These are phyloP conservation scores for Melipona quadrifasciata DNA, from an alignment of 1,140 invertebrate species.

Conservation along the genomic window DNA sequence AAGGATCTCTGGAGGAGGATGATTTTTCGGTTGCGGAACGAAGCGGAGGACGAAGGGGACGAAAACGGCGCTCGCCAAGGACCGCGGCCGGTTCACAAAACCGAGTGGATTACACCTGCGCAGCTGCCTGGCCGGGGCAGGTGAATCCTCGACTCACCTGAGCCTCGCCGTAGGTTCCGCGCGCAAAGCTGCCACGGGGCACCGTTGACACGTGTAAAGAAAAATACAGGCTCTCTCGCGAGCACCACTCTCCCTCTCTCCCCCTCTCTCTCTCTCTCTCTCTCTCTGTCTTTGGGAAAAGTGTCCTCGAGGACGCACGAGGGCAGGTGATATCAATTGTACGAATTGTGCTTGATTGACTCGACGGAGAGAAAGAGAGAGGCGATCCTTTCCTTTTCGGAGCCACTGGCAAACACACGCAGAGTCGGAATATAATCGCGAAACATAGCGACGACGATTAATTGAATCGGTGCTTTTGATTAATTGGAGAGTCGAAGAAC, in stretches of 20 bases:
- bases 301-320: slow-evolving; percentile 65
- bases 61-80: slow-evolving; percentile 23
- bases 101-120: slow-evolving; percentile 79
- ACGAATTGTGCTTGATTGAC: slow-evolving; percentile 77
- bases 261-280: too few relatives aligned
- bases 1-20: too few relatives aligned
- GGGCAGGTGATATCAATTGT: slow-evolving; percentile 72
- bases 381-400: background rate
- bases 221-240: slow-evolving; percentile 4
- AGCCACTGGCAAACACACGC: background rate
- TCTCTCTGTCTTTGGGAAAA: slow-evolving; percentile 57
- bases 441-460: too few relatives aligned
- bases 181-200: slow-evolving; percentile 52
- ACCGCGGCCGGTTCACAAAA: slow-evolving; percentile 70
- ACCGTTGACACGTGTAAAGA: slow-evolving; percentile 59
- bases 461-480: too few relatives aligned
- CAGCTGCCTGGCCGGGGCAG: slow-evolving; percentile 78
- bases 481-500: too few relatives aligned
- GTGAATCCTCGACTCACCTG: slow-evolving; percentile 80
- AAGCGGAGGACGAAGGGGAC: too few relatives aligned
- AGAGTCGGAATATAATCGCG: too few relatives aligned
- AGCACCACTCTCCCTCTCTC: background rate
- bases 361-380: slow-evolving; percentile 24
- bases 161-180: slow-evolving; percentile 62
- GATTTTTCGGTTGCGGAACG: too few relatives aligned